Percentiles rank a stretch among this genome's conserved stretches.
Conservation (phyloP, 2,797 vertebrate genomes). For the Selene dorsalis region DNA sequence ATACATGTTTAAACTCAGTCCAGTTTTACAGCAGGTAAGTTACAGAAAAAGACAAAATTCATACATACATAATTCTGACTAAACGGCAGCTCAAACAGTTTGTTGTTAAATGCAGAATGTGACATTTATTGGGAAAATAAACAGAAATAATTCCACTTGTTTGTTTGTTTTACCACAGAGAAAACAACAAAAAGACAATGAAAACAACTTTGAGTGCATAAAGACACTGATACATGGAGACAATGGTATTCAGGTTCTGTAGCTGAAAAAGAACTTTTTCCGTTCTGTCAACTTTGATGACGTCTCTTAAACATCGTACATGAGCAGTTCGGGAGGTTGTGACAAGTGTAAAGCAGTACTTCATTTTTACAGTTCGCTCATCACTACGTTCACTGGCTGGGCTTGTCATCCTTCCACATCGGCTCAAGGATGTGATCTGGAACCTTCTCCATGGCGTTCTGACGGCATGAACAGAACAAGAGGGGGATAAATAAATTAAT, state of each 20-base stretch:
- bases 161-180: constrained; percentile 8
- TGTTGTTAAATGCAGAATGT: background rate
- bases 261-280: background rate
- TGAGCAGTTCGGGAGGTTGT: background rate
- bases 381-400: constrained; percentile 72
- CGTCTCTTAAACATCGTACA: background rate
- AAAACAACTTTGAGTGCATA: background rate
- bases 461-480: constrained; percentile 48
- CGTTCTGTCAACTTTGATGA: background rate
- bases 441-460: constrained; percentile 90
- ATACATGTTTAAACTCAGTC: background rate
- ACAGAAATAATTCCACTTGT: background rate
- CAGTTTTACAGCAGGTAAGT: background rate
- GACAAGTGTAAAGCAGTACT: background rate
- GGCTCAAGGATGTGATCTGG: constrained; percentile 92
- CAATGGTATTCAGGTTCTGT: background rate
- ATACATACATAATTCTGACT: too few relatives aligned
- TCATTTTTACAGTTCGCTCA: background rate
- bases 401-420: constrained; percentile 85
- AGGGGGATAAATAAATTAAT: background rate
- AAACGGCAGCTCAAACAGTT: too few relatives aligned
- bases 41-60: background rate
- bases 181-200: background rate
- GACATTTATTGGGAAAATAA: constrained; percentile 10
- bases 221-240: background rate